phyloP scores from a whole-genome alignment of 1,140 invertebrate species.

The Gryon sp. region DNA sequence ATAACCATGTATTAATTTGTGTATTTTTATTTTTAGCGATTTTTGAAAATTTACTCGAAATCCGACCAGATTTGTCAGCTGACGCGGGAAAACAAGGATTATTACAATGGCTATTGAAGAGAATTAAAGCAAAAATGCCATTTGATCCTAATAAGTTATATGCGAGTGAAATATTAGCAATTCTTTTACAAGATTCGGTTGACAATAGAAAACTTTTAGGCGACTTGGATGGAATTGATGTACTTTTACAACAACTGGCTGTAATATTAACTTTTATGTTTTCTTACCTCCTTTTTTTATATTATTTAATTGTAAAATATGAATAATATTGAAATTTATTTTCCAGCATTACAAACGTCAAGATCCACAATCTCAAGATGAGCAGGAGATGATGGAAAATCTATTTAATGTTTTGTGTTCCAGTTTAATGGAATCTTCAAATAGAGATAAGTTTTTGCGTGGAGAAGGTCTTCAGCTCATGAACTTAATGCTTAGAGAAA shows the following conservation, averaged over 20 bases:
- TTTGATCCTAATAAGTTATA: constrained; percentile 99
- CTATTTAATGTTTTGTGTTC: constrained; percentile 98
- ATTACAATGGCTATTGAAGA: constrained; percentile 94
- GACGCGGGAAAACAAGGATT: constrained; percentile 94
- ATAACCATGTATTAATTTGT: background rate
- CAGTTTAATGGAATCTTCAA: constrained; percentile 91
- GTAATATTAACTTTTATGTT: constrained; percentile 80
- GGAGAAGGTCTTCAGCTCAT: constrained; percentile 98
- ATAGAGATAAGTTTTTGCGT: constrained; percentile 94
- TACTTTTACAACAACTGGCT: constrained; percentile 95
- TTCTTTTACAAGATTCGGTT: constrained; percentile 93
- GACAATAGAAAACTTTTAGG: constrained; percentile 92
- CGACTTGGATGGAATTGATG: constrained; percentile 97
- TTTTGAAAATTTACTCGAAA: constrained; percentile 96
- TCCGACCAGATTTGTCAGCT: constrained; percentile 89
- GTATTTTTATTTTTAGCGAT: constrained; percentile 81
- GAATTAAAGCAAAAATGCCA: constrained; percentile 90
- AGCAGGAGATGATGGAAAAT: constrained; percentile 99
- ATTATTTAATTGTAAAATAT: constrained; percentile 7
- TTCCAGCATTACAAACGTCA: constrained; percentile 94
- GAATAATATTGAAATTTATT: constrained; percentile 38
- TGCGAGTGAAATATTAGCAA: constrained; percentile 96
- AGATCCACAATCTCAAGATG: constrained; percentile 93
- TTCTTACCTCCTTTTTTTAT: background rate
- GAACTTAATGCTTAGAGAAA: constrained; percentile 98